A percentile compares a stretch with the other conserved stretches of the same genome.
phyloP scores from a whole-genome alignment of 2,888 invertebrate genomes.

The Rambutsinella grinnellia region DNA sequence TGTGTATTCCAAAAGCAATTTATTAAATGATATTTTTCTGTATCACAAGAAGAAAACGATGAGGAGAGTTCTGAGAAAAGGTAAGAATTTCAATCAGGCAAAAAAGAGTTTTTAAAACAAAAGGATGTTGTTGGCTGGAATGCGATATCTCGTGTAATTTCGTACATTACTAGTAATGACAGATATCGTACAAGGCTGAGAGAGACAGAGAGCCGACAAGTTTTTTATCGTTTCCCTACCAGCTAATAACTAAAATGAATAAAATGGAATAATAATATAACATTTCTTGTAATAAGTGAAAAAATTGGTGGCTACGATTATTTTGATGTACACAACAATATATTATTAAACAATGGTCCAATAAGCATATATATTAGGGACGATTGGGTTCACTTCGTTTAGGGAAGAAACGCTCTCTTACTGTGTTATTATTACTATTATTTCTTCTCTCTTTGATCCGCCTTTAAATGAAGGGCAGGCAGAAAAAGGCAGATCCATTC shows the following conservation, averaged over 20 bases:
- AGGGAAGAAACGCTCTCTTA: background rate
- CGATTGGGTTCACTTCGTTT: conserved; percentile 47
- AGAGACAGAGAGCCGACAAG: background rate
- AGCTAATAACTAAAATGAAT: conserved; percentile 17
- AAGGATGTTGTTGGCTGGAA: too few species aligned
- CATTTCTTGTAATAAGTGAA: conserved; percentile 46
- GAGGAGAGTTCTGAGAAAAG: too few species aligned
- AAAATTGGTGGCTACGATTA: conserved; percentile 49
- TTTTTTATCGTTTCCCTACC: background rate
- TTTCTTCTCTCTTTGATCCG: conserved; percentile 65
- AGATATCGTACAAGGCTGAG: background rate
- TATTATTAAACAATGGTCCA: conserved; percentile 45
- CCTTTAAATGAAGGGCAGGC: conserved; percentile 66
- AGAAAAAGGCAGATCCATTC: conserved; percentile 51
- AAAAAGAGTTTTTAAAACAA: too few species aligned
- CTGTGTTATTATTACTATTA: conserved; percentile 45
- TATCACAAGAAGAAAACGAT: too few species aligned
- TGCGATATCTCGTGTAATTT: background rate
- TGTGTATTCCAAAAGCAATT: too few species aligned
- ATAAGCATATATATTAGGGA: conserved; percentile 42
- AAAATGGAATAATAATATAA: conserved; percentile 30
- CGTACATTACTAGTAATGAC: background rate
- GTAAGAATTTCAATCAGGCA: too few species aligned
- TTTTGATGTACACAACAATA: conserved; percentile 29
- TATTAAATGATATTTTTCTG: too few species aligned